A percentile compares a stretch with the other conserved stretches of the same genome.
Conservation (phyloP, 2,888 invertebrate genomes). For the Callyntrura guangdongensis region DNA sequence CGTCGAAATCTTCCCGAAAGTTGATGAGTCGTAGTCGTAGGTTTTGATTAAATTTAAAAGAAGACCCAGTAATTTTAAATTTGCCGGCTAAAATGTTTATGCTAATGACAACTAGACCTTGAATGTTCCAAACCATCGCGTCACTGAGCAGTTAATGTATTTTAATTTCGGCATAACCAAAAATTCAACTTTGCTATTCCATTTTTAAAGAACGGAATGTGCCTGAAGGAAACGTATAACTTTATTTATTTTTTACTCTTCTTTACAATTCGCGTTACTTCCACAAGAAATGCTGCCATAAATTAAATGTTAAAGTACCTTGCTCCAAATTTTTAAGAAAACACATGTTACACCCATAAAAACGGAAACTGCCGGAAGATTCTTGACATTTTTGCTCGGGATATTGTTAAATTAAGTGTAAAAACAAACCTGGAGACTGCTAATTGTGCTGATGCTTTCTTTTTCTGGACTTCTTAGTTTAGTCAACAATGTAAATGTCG, state of each 20-base stretch:
- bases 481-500: too few relatives aligned
- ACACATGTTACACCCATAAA: constrained; percentile 60
- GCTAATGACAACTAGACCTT: background rate
- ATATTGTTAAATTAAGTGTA: constrained; percentile 42
- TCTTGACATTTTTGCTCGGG: constrained; percentile 8
- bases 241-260: background rate
- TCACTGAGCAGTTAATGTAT: background rate
- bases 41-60: constrained; percentile 54
- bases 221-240: background rate
- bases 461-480: too few relatives aligned
- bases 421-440: constrained; percentile 34
- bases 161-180: background rate
- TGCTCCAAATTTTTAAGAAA: background rate
- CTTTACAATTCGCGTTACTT: constrained; percentile 15
- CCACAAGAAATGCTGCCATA: constrained; percentile 3
- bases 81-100: background rate
- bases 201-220: too few relatives aligned
- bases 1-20: constrained; percentile 13
- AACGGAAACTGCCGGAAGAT: constrained; percentile 28
- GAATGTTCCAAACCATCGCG: background rate
- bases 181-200: background rate
- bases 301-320: constrained; percentile 24
- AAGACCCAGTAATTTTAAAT: constrained; percentile 24
- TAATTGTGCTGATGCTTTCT: too few relatives aligned
- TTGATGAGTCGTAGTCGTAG: constrained; percentile 4